phyloP scores from a whole-genome alignment of 2,888 invertebrate genomes.

The Scaptomyza polygonia region DNA sequence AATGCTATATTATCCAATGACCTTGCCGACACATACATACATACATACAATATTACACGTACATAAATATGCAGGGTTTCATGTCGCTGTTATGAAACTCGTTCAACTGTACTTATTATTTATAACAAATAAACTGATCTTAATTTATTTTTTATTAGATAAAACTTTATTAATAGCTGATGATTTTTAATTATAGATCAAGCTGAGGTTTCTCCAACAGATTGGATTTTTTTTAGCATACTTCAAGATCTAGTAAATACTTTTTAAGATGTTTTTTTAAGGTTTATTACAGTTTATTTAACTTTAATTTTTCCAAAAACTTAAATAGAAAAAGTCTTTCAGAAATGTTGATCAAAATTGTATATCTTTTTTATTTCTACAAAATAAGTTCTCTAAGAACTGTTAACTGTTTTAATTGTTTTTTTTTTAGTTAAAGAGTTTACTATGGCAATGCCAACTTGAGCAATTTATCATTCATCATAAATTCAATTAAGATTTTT shows the following conservation, averaged over 20 bases:
- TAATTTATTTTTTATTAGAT: background rate
- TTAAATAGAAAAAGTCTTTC: too few relatives aligned
- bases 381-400: too few relatives aligned
- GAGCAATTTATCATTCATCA: slow-evolving; percentile 17
- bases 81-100: slow-evolving; percentile 33
- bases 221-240: too few relatives aligned
- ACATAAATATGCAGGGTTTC: slow-evolving; percentile 18
- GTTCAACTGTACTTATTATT: slow-evolving; percentile 15
- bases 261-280: too few relatives aligned
- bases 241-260: too few relatives aligned
- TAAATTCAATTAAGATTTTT: slow-evolving; percentile 29
- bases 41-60: background rate
- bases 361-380: too few relatives aligned
- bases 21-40: slow-evolving; percentile 48
- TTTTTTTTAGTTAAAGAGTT: too few relatives aligned
- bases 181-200: background rate
- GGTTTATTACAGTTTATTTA: too few relatives aligned
- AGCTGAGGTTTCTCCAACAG: background rate
- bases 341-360: too few relatives aligned
- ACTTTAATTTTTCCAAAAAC: too few relatives aligned
- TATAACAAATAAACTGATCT: slow-evolving; percentile 19
- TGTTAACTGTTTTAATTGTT: too few relatives aligned
- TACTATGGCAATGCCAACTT: background rate
- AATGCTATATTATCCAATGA: slow-evolving; percentile 43
- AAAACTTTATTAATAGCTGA: background rate